Conservation (phyloP, 2,797 vertebrate species). For the Orestias chungarensis region DNA sequence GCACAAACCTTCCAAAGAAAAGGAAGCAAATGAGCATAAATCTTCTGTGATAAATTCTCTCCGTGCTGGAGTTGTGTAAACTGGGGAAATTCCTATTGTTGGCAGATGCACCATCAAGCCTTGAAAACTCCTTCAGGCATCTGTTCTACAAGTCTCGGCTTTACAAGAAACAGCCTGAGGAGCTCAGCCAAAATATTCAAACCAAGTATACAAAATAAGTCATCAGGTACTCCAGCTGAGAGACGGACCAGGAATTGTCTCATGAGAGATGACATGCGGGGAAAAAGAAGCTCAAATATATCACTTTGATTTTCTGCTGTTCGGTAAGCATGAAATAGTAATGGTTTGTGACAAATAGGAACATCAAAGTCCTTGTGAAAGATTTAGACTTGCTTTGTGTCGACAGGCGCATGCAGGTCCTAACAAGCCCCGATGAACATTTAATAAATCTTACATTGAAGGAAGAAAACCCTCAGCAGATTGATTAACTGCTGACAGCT, state of each 20-base stretch:
- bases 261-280: constrained; percentile 10
- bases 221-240: constrained; percentile 34
- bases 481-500: constrained; percentile 90
- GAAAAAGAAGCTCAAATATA: constrained; percentile 55
- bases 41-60: constrained; percentile 68
- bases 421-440: constrained; percentile 79
- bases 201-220: constrained; percentile 43
- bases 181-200: constrained; percentile 73
- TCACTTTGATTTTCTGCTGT: constrained; percentile 50
- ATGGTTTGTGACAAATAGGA: constrained; percentile 71
- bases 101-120: constrained; percentile 77
- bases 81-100: constrained; percentile 87
- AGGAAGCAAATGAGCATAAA: constrained; percentile 60
- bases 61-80: constrained; percentile 78
- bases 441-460: constrained; percentile 90
- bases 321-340: constrained; percentile 69
- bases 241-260: constrained; percentile 56
- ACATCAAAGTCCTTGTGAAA: constrained; percentile 72
- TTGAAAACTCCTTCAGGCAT: constrained; percentile 78
- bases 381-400: constrained; percentile 73
- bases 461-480: constrained; percentile 85
- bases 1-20: constrained; percentile 44
- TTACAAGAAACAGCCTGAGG: constrained; percentile 72
- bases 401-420: constrained; percentile 82
- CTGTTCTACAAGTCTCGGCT: constrained; percentile 75